Evolutionary conservation across 2,797 vertebrate genomes (phyloP).

Genomic region (Telmatherina bonti): DNA sequence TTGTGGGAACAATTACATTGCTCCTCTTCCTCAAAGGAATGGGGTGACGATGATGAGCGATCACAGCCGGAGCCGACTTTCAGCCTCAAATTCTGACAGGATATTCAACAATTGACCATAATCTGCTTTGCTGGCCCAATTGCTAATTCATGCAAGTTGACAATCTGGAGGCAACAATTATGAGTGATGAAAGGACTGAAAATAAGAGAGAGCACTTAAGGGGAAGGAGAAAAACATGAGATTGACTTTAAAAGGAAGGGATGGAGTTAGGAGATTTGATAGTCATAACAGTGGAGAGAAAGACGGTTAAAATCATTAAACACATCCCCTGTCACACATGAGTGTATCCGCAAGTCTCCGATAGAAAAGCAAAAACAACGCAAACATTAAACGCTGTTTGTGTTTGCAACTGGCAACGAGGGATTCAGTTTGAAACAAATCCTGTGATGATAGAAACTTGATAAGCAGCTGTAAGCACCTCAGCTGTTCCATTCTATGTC

Average conservation of each 20-base stretch:
- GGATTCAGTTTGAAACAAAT: constrained; percentile 40
- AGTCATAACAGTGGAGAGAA: constrained; percentile 16
- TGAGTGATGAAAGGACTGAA: constrained; percentile 70
- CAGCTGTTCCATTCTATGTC: constrained; percentile 43
- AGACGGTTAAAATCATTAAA: constrained; percentile 23
- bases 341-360: constrained; percentile 22
- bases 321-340: constrained; percentile 28
- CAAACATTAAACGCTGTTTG: constrained; percentile 65
- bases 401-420: constrained; percentile 50
- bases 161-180: constrained; percentile 83
- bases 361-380: constrained; percentile 57
- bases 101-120: constrained; percentile 76
- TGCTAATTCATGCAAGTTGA: constrained; percentile 86
- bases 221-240: constrained; percentile 43
- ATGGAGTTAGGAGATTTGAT: constrained; percentile 39
- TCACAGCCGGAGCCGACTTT: constrained; percentile 73
- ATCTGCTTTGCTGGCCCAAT: constrained; percentile 77
- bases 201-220: constrained; percentile 66
- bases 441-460: constrained; percentile 38
- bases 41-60: constrained; percentile 82
- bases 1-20: constrained; percentile 83
- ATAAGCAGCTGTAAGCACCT: constrained; percentile 41
- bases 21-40: constrained; percentile 84
- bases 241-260: constrained; percentile 44
- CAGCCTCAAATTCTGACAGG: constrained; percentile 75